Percentiles rank a stretch among this genome's conserved stretches.
Conservation (phyloP, 2,888 invertebrate species). For the Diabrotica balteata region DNA sequence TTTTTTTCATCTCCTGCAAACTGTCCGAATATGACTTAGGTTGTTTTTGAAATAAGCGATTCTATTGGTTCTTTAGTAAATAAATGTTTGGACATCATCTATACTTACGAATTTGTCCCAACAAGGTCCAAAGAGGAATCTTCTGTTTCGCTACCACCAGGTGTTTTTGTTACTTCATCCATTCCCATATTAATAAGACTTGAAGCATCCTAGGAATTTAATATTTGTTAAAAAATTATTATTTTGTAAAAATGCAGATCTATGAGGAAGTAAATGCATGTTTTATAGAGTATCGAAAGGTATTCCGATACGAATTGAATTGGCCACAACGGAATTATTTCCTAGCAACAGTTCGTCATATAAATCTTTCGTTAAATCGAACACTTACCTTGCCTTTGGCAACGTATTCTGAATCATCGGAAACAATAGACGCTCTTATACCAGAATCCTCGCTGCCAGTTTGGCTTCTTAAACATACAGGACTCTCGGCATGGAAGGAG, state of each 20-base stretch:
- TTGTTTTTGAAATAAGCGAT: too few relatives aligned
- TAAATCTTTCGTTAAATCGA: too few relatives aligned
- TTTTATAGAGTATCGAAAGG: too few relatives aligned
- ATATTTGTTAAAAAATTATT: neutral
- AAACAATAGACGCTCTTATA: conserved; percentile 55
- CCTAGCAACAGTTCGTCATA: too few relatives aligned
- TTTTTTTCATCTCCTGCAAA: too few relatives aligned
- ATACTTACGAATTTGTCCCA: conserved; percentile 29
- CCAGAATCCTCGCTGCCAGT: conserved; percentile 57
- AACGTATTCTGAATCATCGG: conserved; percentile 53
- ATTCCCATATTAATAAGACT: conserved; percentile 53
- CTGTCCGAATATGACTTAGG: too few relatives aligned
- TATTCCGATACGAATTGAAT: too few relatives aligned
- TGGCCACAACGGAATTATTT: too few relatives aligned
- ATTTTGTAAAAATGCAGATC: too few relatives aligned
- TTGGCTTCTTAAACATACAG: conserved; percentile 52
- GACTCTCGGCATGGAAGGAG: conserved; percentile 47
- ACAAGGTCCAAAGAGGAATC: conserved; percentile 54
- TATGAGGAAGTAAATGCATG: neutral
- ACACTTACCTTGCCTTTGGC: conserved; percentile 52
- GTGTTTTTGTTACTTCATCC: conserved; percentile 55
- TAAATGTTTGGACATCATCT: too few relatives aligned
- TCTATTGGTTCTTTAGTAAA: too few relatives aligned
- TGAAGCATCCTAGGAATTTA: conserved; percentile 53
- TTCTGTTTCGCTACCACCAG: conserved; percentile 59